These are phyloP conservation scores for Isaurus tuberculatus DNA, from an alignment of 92 coral and sea anemone genomes.

Conservation along the genomic window DNA sequence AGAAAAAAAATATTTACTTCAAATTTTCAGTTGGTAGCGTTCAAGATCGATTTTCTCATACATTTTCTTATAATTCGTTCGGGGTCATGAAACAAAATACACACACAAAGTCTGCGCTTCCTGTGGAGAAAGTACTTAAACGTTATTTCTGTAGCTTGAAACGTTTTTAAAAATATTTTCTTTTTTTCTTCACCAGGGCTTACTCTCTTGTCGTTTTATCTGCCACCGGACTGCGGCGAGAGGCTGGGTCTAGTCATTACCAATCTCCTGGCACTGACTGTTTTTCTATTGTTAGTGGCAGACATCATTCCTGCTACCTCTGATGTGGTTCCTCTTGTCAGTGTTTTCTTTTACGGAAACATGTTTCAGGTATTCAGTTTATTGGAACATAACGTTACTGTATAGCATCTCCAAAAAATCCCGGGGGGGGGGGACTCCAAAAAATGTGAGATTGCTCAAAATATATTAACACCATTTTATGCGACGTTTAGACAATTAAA, in stretches of 20 bases:
- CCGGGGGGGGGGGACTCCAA: background rate
- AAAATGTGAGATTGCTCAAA: too few species aligned
- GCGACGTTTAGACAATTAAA: too few species aligned
- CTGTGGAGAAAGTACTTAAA: too few species aligned
- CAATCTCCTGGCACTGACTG: constrained; percentile 65
- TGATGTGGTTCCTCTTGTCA: constrained; percentile 59
- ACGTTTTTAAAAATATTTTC: background rate
- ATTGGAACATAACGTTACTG: too few species aligned
- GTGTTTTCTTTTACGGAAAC: constrained; percentile 45
- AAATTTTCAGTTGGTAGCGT: too few species aligned
- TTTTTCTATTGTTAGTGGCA: constrained; percentile 62
- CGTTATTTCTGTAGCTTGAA: background rate
- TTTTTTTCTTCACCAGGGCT: constrained; percentile 22
- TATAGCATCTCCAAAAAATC: too few species aligned
- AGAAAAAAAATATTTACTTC: too few species aligned
- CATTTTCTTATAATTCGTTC: too few species aligned
- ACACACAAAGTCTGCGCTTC: too few species aligned
- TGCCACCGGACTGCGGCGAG: constrained; percentile 68
- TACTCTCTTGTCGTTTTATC: constrained; percentile 56
- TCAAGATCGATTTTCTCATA: too few species aligned
- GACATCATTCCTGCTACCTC: constrained; percentile 66
- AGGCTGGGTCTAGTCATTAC: constrained; percentile 63
- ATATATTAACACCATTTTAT: too few species aligned
- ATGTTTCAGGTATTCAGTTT: constrained; percentile 51
- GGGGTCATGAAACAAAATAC: too few species aligned